Evolutionary conservation across 2,888 invertebrate genomes (phyloP).

Genomic region (Epinotia nisella): DNA sequence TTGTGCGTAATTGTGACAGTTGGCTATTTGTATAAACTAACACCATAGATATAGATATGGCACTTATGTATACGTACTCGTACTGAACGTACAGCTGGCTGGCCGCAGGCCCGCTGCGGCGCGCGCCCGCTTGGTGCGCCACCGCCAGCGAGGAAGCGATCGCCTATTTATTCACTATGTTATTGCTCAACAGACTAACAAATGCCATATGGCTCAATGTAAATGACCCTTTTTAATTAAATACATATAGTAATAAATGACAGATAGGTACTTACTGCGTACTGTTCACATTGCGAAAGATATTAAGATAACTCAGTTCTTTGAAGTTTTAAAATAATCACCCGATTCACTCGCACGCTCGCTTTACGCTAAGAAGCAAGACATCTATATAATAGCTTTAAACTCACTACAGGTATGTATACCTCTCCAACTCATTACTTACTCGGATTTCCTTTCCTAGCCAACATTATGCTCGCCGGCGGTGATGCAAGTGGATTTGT

Average conservation of each 20-base stretch:
- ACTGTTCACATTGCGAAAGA: not conserved
- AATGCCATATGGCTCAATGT: slow-evolving; percentile 1
- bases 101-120: not conserved
- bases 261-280: not conserved
- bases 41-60: slow-evolving; percentile 55
- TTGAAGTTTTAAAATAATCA: not conserved
- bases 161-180: slow-evolving; percentile 6
- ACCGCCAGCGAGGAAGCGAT: slow-evolving; percentile 21
- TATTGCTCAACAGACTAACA: slow-evolving; percentile 22
- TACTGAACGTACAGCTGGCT: slow-evolving; percentile 12
- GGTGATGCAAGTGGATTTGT: slow-evolving; percentile 7
- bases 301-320: not conserved
- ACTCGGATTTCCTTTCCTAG: not conserved
- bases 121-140: slow-evolving; percentile 1
- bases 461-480: slow-evolving; percentile 1
- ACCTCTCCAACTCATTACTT: not conserved
- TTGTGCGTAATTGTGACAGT: slow-evolving; percentile 76
- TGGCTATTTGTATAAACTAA: slow-evolving; percentile 60
- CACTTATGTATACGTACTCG: slow-evolving; percentile 12
- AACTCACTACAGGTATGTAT: not conserved
- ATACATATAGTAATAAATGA: not conserved
- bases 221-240: slow-evolving; percentile 17
- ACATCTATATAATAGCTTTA: not conserved
- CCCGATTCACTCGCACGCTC: not conserved
- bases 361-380: not conserved